Evolutionary conservation across 2,113 vertebrate species (phyloP).

Genomic region (Morone saxatilis): DNA sequence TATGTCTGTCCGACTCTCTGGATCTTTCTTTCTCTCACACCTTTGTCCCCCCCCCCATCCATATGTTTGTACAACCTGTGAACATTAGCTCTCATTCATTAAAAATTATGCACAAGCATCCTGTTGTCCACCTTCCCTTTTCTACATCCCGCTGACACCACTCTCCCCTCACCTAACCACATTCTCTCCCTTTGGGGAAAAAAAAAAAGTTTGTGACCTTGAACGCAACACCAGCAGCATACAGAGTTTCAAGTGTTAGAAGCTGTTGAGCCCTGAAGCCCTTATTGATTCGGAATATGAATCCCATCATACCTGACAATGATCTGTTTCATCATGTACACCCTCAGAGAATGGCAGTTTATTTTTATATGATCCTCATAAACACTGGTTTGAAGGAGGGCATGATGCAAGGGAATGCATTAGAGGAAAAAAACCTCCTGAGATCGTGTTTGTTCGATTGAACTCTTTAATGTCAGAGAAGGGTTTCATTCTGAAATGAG

Average conservation of each 20-base stretch:
- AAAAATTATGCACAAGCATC: neutral
- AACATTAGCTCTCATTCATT: conserved; percentile 14
- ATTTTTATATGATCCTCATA: conserved; percentile 52
- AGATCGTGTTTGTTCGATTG: conserved; percentile 43
- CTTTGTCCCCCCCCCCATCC: neutral
- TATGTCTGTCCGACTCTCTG: conserved; percentile 18
- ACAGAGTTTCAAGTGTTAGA: conserved; percentile 16
- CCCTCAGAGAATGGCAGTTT: conserved; percentile 48
- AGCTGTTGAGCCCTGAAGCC: conserved; percentile 8
- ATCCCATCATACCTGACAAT: conserved; percentile 54
- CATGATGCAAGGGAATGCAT: conserved; percentile 50
- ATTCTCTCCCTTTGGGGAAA: neutral
- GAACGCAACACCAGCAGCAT: conserved; percentile 21
- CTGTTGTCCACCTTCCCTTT: neutral
- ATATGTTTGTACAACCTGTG: conserved; percentile 26
- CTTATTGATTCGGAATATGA: conserved; percentile 54
- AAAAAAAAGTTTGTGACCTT: conserved; percentile 11
- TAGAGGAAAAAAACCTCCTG: conserved; percentile 18
- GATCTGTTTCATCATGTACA: conserved; percentile 56
- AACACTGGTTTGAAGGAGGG: conserved; percentile 53
- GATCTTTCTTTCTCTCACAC: neutral
- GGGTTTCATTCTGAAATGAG: conserved; percentile 36
- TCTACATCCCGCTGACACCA: neutral
- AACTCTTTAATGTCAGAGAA: conserved; percentile 35
- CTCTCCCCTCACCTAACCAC: neutral